Conservation (phyloP, 2,797 vertebrate genomes). For the Tenualosa ilisha region DNA sequence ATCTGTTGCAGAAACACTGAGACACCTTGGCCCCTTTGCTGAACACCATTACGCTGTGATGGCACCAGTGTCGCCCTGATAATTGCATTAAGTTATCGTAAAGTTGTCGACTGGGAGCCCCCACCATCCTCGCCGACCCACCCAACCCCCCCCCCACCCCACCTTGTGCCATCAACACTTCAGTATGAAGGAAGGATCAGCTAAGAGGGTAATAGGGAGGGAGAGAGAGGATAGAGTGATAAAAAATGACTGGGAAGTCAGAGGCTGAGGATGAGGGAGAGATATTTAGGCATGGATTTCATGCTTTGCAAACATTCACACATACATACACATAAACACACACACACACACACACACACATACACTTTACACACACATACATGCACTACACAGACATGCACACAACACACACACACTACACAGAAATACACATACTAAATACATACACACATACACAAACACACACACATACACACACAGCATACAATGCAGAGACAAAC, state of each 20-base stretch:
- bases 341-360: neutral
- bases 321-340: neutral
- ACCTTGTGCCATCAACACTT: neutral
- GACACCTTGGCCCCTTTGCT: neutral
- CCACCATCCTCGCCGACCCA: no score
- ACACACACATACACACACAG: neutral
- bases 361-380: no score
- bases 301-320: neutral
- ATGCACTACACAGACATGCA: neutral
- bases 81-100: neutral
- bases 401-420: neutral
- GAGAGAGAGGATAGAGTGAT: neutral
- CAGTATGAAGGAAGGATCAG: conserved; percentile 1
- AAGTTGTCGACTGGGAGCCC: neutral
- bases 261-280: neutral
- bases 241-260: neutral
- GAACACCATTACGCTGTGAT: neutral
- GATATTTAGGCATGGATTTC: neutral
- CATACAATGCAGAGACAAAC: neutral
- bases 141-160: neutral
- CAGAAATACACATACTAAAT: neutral
- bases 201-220: neutral
- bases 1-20: conserved; percentile 24
- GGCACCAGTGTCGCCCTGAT: neutral
- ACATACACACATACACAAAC: no score